Base-by-base conservation (phyloP, 37 sponge, comb jelly and placozoan genomes). In the Cliona cf. orientalis region DNA sequence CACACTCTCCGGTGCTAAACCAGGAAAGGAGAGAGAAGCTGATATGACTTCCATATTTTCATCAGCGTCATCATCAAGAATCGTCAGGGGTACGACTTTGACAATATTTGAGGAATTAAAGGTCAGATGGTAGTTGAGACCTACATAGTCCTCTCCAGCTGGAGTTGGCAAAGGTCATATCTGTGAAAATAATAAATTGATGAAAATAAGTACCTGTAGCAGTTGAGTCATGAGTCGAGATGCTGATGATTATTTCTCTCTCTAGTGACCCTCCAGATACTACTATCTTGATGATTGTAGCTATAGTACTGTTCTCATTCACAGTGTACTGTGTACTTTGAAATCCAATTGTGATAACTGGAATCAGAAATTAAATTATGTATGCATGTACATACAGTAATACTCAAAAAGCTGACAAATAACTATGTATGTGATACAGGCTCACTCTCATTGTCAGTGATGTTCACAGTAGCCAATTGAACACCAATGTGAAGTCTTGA, bases 381-480 rank as follows among this genome's bases (percentile, higher is more conserved):
- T 49, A 19, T 19, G 17, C 11, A 19, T 19, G 17, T 49, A 49
- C 17, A 19, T 49, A 19, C 17, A 19, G 17, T 49, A 19, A 39
- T 62, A 11, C 45, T 26, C 11, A 42, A 46, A 42, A 2, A 32
- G 21, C 37, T n/a, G 39, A 33, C 83, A 29, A 82, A 73, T 46
- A 35, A 74, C 74, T 74, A 74, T 63, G 33, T 82, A 64, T 23
- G 6, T 38, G 42, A 82, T 82, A 74, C 58, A 71, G 42, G 23
- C 79, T 25, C 46, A 79, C 79, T 68, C 66, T 79, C 79, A 46
- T 79, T 56, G 49, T 79, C 79, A 23, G 67, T 3, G 46, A 79
- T 79, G 11, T 4, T 22, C 0, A 79, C 35, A 17, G 3, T 4
- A 19, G 66, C 6, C 5, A 68, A 17, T 11, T 29, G 19, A 42